Percentiles rank a stretch among this genome's conserved stretches.
phyloP scores from a whole-genome alignment of 2,797 vertebrate species.

The Kryptolebias ocellatus region DNA sequence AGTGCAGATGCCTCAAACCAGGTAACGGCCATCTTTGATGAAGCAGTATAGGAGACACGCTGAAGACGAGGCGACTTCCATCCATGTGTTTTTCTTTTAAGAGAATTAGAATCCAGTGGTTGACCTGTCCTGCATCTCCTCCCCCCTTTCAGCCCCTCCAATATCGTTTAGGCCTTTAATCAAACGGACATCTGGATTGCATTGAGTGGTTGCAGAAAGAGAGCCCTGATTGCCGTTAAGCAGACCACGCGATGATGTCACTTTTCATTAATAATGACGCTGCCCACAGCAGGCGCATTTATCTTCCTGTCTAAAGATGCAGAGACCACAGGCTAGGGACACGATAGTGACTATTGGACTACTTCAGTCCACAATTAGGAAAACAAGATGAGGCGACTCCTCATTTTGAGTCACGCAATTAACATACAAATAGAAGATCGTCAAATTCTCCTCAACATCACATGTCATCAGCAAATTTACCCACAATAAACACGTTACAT shows the following conservation, averaged over 20 bases:
- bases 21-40: conserved; percentile 54
- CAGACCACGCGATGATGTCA: conserved; percentile 83
- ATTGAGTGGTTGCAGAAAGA: conserved; percentile 72
- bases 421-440: conserved; percentile 11
- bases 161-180: conserved; percentile 82
- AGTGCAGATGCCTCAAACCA: conserved; percentile 52
- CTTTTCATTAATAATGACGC: conserved; percentile 82
- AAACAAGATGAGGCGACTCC: conserved; percentile 36
- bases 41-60: conserved; percentile 17
- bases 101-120: conserved; percentile 68
- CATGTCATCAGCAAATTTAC: not conserved
- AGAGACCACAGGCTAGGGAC: conserved; percentile 43
- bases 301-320: conserved; percentile 71
- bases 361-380: conserved; percentile 41
- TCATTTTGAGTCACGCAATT: not conserved
- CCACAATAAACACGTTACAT: not conserved
- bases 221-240: conserved; percentile 80
- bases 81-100: conserved; percentile 81
- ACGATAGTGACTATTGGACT: conserved; percentile 42
- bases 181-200: conserved; percentile 84
- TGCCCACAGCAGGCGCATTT: conserved; percentile 69
- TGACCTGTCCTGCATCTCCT: conserved; percentile 62
- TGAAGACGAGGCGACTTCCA: conserved; percentile 36
- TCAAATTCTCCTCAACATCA: not conserved
- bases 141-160: conserved; percentile 66